Base-by-base conservation (phyloP, 2,113 vertebrate species). In the Bufo gargarizans region DNA sequence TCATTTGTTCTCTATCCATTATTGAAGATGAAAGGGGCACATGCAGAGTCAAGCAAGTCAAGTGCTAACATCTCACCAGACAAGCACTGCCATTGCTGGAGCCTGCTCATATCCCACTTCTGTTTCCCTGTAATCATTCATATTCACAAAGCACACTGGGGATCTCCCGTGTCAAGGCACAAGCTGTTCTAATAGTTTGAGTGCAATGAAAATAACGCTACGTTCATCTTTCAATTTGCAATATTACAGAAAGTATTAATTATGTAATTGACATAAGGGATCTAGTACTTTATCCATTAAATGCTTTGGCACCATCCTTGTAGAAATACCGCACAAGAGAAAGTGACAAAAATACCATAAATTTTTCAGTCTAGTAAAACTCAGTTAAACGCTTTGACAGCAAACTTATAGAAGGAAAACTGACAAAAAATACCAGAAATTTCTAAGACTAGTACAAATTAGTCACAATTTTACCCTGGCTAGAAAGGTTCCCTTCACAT, bases 1-100 rank as follows among this genome's bases (percentile, higher is more conserved):
- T 89, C 49, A 89, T 89, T 89, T 89, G 87, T 89, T 84, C 81
- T 89, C 5, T 33, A n/a, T 78, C 59, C 56, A 78, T 67, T 78
- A 55, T 78, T 69, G 19, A 84, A 89, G 87, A 89, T 89, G 72
- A 89, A 89, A 89, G 82, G 33, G 33, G n/a, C 49, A 11, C 47
- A 83, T 58, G n/a, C 0, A 77, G 17, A 4, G 45, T 49, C 67
- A 47, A 0, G 0, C 17, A 85, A 9, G 0, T 13, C 20, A 65
- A 87, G 80, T 88, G 69, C 61, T 88, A 77, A 83, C 55, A 84
- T 88, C 12, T 84, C 85, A 83, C 47, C 71, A 84, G 17, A 86
- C 74, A 63, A 86, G 71, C 45, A 45, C 17, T 6, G 61, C 45
- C 72, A 78, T 49, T 20, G 47, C 72, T 63, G 74, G 58, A 63